These are phyloP conservation scores for Theretra japonica DNA, from an alignment of 2,888 invertebrate genomes.

Conservation along the genomic window DNA sequence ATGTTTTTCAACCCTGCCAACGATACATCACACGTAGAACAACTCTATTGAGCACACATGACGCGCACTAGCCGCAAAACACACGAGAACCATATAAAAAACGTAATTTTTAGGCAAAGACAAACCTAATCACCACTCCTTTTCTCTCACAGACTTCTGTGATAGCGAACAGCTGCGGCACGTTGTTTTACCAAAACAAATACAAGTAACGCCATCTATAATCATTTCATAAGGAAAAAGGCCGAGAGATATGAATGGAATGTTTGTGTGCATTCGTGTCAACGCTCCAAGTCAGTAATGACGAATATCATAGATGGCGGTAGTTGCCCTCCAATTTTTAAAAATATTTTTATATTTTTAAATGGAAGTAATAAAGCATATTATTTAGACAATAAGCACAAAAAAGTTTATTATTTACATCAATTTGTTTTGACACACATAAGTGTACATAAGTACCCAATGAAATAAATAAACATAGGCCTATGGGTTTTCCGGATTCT, in stretches of 20 bases:
- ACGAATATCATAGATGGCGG: conserved; percentile 50
- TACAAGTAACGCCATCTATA: conserved; percentile 70
- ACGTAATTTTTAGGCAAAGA: conserved; percentile 76
- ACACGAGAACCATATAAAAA: conserved; percentile 77
- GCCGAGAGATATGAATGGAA: conserved; percentile 38
- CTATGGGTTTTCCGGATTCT: no score
- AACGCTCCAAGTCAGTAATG: conserved; percentile 14
- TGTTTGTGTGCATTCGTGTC: background rate
- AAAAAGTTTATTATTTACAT: no score
- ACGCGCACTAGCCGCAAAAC: conserved; percentile 60
- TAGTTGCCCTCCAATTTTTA: background rate
- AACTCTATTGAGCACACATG: conserved; percentile 64
- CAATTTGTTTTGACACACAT: no score
- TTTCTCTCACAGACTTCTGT: conserved; percentile 83
- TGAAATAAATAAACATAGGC: no score
- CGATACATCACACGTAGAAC: conserved; percentile 67
- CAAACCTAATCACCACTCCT: conserved; percentile 84
- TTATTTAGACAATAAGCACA: no score
- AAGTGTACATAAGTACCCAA: no score
- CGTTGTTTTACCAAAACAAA: conserved; percentile 80
- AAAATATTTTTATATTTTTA: background rate
- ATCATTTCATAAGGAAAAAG: background rate
- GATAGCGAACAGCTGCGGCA: conserved; percentile 84
- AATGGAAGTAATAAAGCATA: background rate
- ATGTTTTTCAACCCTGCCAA: conserved; percentile 66